These are phyloP conservation scores for Ricordea florida DNA, from an alignment of 92 coral and sea anemone species.

Conservation along the genomic window DNA sequence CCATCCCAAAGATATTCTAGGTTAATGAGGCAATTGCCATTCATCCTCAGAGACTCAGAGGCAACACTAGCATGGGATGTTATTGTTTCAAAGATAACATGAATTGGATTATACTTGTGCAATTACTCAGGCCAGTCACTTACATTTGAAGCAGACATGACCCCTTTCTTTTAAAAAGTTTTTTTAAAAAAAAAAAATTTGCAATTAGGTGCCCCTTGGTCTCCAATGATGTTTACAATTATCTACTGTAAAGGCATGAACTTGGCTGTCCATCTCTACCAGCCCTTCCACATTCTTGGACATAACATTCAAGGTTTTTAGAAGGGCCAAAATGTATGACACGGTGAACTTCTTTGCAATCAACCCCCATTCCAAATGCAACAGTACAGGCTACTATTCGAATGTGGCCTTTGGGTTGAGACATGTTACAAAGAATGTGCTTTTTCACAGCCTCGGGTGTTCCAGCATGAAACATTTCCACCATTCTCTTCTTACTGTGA, in stretches of 20 bases:
- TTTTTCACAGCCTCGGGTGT: too few species aligned
- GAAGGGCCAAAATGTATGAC: constrained; percentile 63
- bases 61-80: constrained; percentile 25
- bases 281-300: constrained; percentile 60
- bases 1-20: constrained; percentile 7
- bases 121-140: constrained; percentile 23
- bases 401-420: constrained; percentile 6
- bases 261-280: constrained; percentile 61
- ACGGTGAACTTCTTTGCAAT: constrained; percentile 34
- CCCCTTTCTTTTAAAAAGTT: not conserved
- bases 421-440: constrained; percentile 24
- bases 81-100: not conserved
- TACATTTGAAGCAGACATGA: constrained; percentile 21
- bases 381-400: too few species aligned
- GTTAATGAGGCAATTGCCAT: constrained; percentile 13
- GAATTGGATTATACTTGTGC: constrained; percentile 25
- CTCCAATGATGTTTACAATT: not conserved
- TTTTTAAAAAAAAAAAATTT: not conserved
- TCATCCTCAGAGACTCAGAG: constrained; percentile 21
- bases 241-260: constrained; percentile 10
- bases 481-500: too few species aligned
- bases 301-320: constrained; percentile 59
- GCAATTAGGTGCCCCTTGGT: constrained; percentile 18
- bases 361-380: constrained; percentile 63
- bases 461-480: too few species aligned